A percentile compares a stretch with the other conserved stretches of the same genome.
These are phyloP conservation scores for Malthinus seriepunctatus DNA, from an alignment of 2,888 invertebrate species.

Conservation along the genomic window DNA sequence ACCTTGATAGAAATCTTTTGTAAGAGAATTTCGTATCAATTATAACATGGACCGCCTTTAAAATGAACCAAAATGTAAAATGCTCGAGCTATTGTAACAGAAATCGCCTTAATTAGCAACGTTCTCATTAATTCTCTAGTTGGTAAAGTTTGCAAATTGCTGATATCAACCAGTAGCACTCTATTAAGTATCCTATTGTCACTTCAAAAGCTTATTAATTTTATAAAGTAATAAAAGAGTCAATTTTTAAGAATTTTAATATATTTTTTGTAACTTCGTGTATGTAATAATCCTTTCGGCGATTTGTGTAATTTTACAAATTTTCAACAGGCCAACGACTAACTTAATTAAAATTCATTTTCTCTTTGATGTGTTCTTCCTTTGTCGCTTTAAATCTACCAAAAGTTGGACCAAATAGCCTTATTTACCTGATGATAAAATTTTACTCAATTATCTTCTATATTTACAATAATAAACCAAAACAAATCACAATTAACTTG, in stretches of 20 bases:
- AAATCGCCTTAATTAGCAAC: constrained; percentile 31
- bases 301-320: not conserved
- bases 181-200: constrained; percentile 9
- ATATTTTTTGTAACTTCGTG: too few relatives aligned
- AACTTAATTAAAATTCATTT: constrained; percentile 15
- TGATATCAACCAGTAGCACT: constrained; percentile 10
- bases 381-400: constrained; percentile 11
- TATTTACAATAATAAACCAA: too few relatives aligned
- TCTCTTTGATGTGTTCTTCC: constrained; percentile 13
- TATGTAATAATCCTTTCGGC: constrained; percentile 3
- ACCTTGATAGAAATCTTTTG: too few relatives aligned
- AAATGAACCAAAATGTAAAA: too few relatives aligned
- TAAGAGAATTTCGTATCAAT: constrained; percentile 23
- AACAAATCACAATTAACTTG: too few relatives aligned
- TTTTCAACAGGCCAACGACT: constrained; percentile 13
- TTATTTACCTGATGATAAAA: not conserved
- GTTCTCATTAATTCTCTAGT: constrained; percentile 30
- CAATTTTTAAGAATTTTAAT: not conserved
- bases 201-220: not conserved
- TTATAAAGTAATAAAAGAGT: not conserved
- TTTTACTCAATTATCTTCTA: too few relatives aligned
- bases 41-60: constrained; percentile 22
- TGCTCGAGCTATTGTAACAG: constrained; percentile 12
- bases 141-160: constrained; percentile 24
- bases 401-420: constrained; percentile 6